A percentile compares a stretch with the other conserved stretches of the same genome.
Conservation (phyloP, 1,140 invertebrate species). For the Sinonovacula constricta region DNA sequence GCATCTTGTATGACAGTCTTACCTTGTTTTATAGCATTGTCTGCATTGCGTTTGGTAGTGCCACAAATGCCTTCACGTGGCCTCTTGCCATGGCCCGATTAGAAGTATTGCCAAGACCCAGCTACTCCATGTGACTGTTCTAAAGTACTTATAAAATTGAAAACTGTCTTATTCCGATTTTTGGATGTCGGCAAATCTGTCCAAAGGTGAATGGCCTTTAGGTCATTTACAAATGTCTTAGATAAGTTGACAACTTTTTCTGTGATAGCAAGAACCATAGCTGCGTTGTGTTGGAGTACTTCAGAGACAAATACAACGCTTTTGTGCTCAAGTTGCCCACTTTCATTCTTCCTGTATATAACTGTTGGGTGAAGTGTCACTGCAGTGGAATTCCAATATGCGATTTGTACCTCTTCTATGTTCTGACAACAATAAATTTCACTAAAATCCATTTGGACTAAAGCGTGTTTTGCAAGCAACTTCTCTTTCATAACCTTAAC, state of each 20-base stretch:
- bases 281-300: constrained; percentile 41
- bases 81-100: constrained; percentile 58
- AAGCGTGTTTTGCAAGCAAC: constrained; percentile 19
- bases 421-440: constrained; percentile 52
- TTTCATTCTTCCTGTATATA: constrained; percentile 6
- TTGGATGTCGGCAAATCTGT: constrained; percentile 55
- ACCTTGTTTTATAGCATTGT: constrained; percentile 53
- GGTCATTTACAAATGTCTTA: constrained; percentile 4
- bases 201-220: constrained; percentile 54
- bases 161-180: constrained; percentile 52
- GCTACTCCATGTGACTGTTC: constrained; percentile 31
- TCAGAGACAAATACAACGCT: constrained; percentile 48
- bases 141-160: constrained; percentile 28
- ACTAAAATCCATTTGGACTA: constrained; percentile 29
- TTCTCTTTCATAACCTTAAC: constrained; percentile 40
- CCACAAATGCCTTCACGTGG: constrained; percentile 60
- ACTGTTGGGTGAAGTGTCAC: constrained; percentile 57
- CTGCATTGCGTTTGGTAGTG: constrained; percentile 51
- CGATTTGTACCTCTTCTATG: constrained; percentile 57
- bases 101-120: constrained; percentile 55
- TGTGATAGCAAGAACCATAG: constrained; percentile 37
- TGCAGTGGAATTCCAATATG: constrained; percentile 55
- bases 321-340: constrained; percentile 21
- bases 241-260: constrained; percentile 11
- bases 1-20: constrained; percentile 56